Evolutionary conservation across 1,140 invertebrate genomes (phyloP), one percentile per base, ranked within the genome.

Genomic region (Pseudachorutes palmiensis): DNA sequence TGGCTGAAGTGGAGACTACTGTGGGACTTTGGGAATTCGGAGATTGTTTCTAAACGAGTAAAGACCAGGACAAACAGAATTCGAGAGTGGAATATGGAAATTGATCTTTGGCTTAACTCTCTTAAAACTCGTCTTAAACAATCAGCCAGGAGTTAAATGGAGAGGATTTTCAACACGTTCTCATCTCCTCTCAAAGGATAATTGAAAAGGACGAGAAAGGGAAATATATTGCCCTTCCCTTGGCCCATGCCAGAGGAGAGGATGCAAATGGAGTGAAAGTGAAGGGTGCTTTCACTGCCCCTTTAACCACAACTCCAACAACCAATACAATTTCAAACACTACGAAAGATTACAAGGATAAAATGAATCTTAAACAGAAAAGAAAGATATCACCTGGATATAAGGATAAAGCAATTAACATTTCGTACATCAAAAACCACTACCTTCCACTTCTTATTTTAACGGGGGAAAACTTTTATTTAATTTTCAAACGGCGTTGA

Each of bases 171-270:
- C 14, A 55, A 55, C 51, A 55, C 51, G 51, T 55, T 55, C 14
- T 19, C 12, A 12, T 14, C 12, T 5, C 24, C 32, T 48, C 58
- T 29, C 59, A 62, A 33, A 63, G 32, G 60, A 67, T 62, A 63
- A 24, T 45, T 67, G 66, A 57, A 28, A 36, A 62, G 26, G 66
- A 36, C n/a, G n/a, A n/a, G n/a, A n/a, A n/a, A n/a, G n/a, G n/a
- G n/a, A n/a, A n/a, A n/a, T n/a, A n/a, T n/a, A n/a, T n/a, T n/a
- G n/a, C n/a, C n/a, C n/a, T n/a, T n/a, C 41, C 58, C 32, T 67
- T 33, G 24, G 24, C 48, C 30, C 28, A 57, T 63, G 45, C 41
- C 66, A 36, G 45, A 14, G 33, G 51, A 45, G 9, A 64, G 22
- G 36, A 24, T 30, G 2, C 31, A 29, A 65, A 32, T 24, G 19